A percentile compares a stretch with the other conserved stretches of the same genome.
Conservation (phyloP, 2,888 invertebrate species). For the Dasysyrphus tricinctus region DNA sequence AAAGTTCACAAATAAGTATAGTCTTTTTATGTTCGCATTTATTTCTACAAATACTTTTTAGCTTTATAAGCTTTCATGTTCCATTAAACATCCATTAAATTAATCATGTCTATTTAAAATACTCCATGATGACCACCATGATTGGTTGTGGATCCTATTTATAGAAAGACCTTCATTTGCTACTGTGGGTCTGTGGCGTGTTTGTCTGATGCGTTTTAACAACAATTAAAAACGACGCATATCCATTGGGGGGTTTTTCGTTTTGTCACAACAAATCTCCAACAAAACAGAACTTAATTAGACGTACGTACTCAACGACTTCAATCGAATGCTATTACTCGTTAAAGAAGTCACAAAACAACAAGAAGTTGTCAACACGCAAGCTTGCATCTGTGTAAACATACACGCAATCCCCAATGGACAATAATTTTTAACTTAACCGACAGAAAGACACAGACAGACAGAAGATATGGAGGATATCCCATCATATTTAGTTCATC, state of each 20-base stretch:
- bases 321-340: slow-evolving; percentile 25
- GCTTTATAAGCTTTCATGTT: not conserved
- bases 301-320: slow-evolving; percentile 35
- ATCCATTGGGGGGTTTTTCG: slow-evolving; percentile 38
- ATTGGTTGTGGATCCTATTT: slow-evolving; percentile 10
- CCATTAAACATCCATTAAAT: not conserved
- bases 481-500: slow-evolving; percentile 72
- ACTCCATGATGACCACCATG: slow-evolving; percentile 53
- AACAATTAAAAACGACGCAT: slow-evolving; percentile 70
- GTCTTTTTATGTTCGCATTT: too few relatives aligned
- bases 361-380: slow-evolving; percentile 43
- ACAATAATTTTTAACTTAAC: slow-evolving; percentile 57
- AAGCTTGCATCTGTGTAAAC: slow-evolving; percentile 52
- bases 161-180: not conserved
- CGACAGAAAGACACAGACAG: slow-evolving; percentile 16
- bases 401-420: slow-evolving; percentile 71
- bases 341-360: slow-evolving; percentile 34
- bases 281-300: slow-evolving; percentile 59
- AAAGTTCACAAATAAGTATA: too few relatives aligned
- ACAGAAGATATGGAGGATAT: slow-evolving; percentile 13
- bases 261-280: slow-evolving; percentile 42
- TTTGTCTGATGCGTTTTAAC: slow-evolving; percentile 23
- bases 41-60: too few relatives aligned
- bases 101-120: slow-evolving; percentile 37
- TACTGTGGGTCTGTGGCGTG: not conserved